phyloP scores from a whole-genome alignment of 2,797 vertebrate species.

The Mareca penelope region DNA sequence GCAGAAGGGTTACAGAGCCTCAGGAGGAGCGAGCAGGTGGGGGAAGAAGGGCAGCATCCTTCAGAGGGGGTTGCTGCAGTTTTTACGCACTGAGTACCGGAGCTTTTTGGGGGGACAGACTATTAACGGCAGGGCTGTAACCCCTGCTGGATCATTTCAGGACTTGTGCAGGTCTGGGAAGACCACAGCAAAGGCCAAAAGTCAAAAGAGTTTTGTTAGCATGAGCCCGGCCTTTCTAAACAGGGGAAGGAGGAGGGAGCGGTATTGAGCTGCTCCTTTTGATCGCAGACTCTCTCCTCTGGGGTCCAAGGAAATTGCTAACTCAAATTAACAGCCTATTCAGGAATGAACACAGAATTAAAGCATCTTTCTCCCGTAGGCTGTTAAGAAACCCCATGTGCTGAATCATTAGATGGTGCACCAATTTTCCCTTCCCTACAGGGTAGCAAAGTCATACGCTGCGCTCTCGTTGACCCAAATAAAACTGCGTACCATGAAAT shows the following conservation, averaged over 20 bases:
- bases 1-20: background rate
- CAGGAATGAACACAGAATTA: slow-evolving; percentile 41
- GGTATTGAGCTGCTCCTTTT: background rate
- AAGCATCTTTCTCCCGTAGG: slow-evolving; percentile 5
- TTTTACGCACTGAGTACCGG: fast-evolving
- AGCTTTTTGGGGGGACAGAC: background rate
- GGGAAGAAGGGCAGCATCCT: background rate
- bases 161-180: background rate
- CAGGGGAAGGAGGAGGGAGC: background rate
- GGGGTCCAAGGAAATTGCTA: slow-evolving; percentile 40
- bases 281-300: slow-evolving; percentile 42
- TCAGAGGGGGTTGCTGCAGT: background rate
- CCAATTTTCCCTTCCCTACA: slow-evolving; percentile 19
- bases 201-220: background rate
- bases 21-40: background rate
- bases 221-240: background rate
- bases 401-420: slow-evolving; percentile 58
- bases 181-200: background rate
- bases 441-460: slow-evolving; percentile 21
- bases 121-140: background rate
- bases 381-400: slow-evolving; percentile 22
- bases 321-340: slow-evolving; percentile 57
- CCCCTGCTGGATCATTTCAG: background rate
- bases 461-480: slow-evolving; percentile 53
- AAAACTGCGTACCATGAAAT: slow-evolving; percentile 25